These are phyloP conservation scores for Centropus unirufus DNA, from an alignment of 2,113 vertebrate genomes.

Conservation along the genomic window DNA sequence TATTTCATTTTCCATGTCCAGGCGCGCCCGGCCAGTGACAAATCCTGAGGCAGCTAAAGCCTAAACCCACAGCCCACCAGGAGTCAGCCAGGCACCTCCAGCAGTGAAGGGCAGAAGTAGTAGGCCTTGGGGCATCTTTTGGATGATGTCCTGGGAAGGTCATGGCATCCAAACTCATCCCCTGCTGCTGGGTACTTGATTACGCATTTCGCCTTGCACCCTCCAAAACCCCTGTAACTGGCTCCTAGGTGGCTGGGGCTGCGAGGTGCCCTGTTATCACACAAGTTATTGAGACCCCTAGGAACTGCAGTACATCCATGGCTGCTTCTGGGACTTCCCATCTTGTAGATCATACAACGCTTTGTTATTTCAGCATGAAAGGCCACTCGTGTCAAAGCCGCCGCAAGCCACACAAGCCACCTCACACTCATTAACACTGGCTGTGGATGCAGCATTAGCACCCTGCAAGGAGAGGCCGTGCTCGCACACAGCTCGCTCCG, in stretches of 20 bases:
- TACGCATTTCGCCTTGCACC: background rate
- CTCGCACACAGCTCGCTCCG: background rate
- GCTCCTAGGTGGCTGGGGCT: background rate
- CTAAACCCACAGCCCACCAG: background rate
- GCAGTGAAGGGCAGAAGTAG: background rate
- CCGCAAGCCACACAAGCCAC: fast-evolving
- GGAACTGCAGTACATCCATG: fast-evolving
- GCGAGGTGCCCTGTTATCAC: background rate
- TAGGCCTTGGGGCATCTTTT: background rate
- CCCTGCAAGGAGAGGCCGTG: background rate
- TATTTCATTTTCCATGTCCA: background rate
- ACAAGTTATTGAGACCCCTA: background rate
- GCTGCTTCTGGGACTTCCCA: background rate
- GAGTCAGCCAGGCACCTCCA: background rate
- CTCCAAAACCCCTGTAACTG: background rate
- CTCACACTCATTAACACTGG: fast-evolving
- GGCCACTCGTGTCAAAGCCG: background rate
- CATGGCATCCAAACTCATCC: background rate
- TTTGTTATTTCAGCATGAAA: background rate
- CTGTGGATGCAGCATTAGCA: background rate
- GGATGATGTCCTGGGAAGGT: background rate
- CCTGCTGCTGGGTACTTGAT: background rate
- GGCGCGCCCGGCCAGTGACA: background rate
- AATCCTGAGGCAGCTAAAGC: background rate
- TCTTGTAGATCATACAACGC: background rate